These are phyloP conservation scores for Delia radicum DNA, from an alignment of 1,140 invertebrate genomes.

Conservation along the genomic window DNA sequence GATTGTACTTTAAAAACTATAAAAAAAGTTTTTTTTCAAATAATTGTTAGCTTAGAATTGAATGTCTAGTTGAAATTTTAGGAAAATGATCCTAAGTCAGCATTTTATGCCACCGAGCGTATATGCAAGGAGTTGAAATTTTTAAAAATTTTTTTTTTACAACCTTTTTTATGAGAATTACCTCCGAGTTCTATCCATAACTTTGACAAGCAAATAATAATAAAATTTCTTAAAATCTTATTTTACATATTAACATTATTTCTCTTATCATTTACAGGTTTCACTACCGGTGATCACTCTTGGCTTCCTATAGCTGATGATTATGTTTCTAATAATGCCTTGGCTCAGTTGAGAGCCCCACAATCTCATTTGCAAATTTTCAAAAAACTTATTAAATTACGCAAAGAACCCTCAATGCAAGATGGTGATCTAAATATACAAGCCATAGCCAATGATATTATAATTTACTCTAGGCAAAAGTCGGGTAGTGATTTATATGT, in stretches of 20 bases:
- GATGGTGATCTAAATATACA: constrained; percentile 30
- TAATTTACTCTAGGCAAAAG: constrained; percentile 25
- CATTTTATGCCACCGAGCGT: no score
- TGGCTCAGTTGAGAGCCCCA: constrained; percentile 42
- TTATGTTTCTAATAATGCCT: constrained; percentile 58
- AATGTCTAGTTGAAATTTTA: no score
- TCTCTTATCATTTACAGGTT: constrained; percentile 38
- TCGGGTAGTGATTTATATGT: constrained; percentile 22
- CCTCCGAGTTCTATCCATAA: no score
- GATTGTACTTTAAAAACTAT: no score
- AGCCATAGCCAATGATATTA: constrained; percentile 32
- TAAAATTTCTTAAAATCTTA: background rate
- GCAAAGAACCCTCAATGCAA: constrained; percentile 37
- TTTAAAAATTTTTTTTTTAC: background rate
- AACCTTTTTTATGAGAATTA: background rate
- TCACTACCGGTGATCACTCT: constrained; percentile 61
- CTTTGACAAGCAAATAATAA: no score
- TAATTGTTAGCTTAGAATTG: no score
- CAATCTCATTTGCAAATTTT: constrained; percentile 35
- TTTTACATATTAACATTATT: background rate
- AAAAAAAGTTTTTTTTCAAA: no score
- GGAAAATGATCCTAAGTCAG: no score
- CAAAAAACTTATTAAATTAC: constrained; percentile 30
- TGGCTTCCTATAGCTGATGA: constrained; percentile 67
- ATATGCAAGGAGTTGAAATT: no score